These are phyloP conservation scores for Auanema freiburgensis DNA, from an alignment of 2,888 invertebrate species.

Conservation along the genomic window DNA sequence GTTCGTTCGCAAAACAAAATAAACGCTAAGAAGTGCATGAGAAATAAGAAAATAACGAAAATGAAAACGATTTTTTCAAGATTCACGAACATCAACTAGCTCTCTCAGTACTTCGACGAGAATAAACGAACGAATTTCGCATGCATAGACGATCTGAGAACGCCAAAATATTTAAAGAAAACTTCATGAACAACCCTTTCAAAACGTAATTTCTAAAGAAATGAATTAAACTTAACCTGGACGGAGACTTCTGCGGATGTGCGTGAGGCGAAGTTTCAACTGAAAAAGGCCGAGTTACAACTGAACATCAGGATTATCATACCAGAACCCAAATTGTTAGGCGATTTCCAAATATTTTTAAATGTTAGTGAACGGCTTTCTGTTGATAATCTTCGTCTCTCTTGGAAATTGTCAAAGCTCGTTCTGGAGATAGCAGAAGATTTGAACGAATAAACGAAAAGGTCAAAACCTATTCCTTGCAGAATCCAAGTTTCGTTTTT, in stretches of 20 bases:
- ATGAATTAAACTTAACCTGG: background rate
- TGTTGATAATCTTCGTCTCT: constrained; percentile 73
- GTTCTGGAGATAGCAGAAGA: constrained; percentile 32
- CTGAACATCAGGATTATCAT: background rate
- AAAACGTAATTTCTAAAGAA: constrained; percentile 14
- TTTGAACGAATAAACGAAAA: constrained; percentile 9
- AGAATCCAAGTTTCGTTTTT: constrained; percentile 63
- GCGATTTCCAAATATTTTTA: constrained; percentile 45
- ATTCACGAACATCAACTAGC: too few species aligned
- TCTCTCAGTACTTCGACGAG: too few species aligned
- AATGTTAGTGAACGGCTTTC: constrained; percentile 66
- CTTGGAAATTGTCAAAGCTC: constrained; percentile 81
- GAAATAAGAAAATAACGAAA: too few species aligned
- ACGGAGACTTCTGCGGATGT: background rate
- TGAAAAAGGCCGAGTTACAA: background rate
- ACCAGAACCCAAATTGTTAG: constrained; percentile 21
- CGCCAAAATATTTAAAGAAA: background rate
- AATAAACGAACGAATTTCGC: too few species aligned
- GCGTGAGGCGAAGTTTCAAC: background rate
- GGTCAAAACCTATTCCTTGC: constrained; percentile 40
- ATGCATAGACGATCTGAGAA: too few species aligned
- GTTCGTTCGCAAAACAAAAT: too few species aligned
- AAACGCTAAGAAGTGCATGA: too few species aligned
- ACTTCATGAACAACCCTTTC: constrained; percentile 9
- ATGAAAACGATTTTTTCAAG: too few species aligned